phyloP scores from a whole-genome alignment of 2,797 vertebrate species.

The Salarias fasciatus region DNA sequence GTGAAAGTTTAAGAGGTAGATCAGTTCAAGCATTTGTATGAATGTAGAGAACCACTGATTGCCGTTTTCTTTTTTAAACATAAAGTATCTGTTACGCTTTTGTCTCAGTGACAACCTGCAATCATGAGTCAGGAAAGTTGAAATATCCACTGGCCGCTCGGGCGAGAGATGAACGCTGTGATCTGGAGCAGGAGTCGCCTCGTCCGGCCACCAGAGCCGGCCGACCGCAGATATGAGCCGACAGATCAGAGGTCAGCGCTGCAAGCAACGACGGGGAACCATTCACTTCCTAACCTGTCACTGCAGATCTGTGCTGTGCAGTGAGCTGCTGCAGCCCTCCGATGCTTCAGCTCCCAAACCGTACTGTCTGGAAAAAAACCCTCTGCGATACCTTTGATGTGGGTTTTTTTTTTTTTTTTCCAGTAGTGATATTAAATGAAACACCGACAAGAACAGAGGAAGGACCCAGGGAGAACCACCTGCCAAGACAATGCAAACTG shows the following conservation, averaged over 20 bases:
- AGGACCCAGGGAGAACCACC: constrained; percentile 16
- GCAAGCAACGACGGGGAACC: constrained; percentile 18
- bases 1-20: no score
- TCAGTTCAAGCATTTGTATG: no score
- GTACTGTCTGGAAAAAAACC: background rate
- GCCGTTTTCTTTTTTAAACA: no score
- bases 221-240: background rate
- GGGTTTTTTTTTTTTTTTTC: background rate
- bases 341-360: constrained; percentile 12
- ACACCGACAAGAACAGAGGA: constrained; percentile 17
- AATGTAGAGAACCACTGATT: no score
- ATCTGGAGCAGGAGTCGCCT: background rate
- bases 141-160: background rate
- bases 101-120: no score
- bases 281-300: constrained; percentile 52
- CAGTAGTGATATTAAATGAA: constrained; percentile 37
- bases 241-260: constrained; percentile 38
- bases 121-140: background rate
- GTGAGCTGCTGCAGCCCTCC: background rate
- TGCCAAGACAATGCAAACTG: constrained; percentile 23
- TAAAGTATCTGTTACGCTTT: no score
- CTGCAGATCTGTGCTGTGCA: constrained; percentile 34
- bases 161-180: background rate
- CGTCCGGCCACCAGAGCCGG: background rate
- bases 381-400: background rate